phyloP scores from a whole-genome alignment of 2,113 vertebrate species.

The Puntigrus tetrazona region DNA sequence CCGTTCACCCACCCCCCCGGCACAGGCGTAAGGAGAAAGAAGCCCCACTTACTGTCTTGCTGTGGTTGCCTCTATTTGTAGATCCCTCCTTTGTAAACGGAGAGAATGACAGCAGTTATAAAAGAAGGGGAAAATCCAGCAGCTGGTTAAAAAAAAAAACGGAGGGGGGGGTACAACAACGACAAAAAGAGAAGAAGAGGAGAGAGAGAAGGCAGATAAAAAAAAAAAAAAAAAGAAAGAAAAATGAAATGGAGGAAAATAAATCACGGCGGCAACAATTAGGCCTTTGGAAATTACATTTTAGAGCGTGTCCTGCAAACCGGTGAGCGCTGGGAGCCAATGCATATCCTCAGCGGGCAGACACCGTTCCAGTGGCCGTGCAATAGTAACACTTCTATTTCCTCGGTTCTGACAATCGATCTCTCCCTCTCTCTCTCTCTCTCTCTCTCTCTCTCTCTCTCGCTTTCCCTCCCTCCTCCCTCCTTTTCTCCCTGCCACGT shows the following conservation, averaged over 20 bases:
- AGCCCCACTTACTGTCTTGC: constrained; percentile 72
- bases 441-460: constrained; percentile 37
- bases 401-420: constrained; percentile 61
- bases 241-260: constrained; percentile 50
- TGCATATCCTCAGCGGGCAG: constrained; percentile 69
- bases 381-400: constrained; percentile 79
- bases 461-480: constrained; percentile 60
- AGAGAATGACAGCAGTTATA: constrained; percentile 59
- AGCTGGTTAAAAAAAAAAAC: constrained; percentile 43
- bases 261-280: constrained; percentile 59
- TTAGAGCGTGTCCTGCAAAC: constrained; percentile 62
- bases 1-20: neutral
- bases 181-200: constrained; percentile 47
- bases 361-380: constrained; percentile 68
- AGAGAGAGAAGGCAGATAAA: constrained; percentile 39
- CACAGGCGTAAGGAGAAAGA: constrained; percentile 53
- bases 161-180: constrained; percentile 36
- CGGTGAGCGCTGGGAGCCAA: constrained; percentile 59
- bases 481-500: constrained; percentile 57
- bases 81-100: constrained; percentile 67
- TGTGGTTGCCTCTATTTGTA: constrained; percentile 64
- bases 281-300: constrained; percentile 61
- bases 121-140: constrained; percentile 58
- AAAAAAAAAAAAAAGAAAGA: constrained; percentile 36
- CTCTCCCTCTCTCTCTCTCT: constrained; percentile 46